Conservation (phyloP, 2,113 vertebrate species). For the Columba livia region DNA sequence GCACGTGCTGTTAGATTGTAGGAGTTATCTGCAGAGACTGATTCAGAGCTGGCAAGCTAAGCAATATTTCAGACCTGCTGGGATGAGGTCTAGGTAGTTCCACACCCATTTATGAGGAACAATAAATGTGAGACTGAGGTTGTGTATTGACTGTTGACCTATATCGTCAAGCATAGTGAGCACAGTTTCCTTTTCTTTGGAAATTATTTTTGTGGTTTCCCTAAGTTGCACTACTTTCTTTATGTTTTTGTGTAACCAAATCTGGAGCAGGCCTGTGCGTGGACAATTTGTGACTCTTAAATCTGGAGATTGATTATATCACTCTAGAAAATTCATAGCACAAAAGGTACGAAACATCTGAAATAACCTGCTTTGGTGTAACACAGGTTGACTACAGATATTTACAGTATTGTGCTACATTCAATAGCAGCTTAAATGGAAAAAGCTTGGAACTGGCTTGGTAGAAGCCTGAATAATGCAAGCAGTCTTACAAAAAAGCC, state of each 20-base stretch:
- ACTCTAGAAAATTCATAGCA: neutral
- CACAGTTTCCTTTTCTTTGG: conserved; percentile 20
- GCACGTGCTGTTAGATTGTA: neutral
- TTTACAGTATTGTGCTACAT: neutral
- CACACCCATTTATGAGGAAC: neutral
- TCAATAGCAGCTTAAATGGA: neutral
- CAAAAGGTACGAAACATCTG: neutral
- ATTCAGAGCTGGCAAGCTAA: neutral
- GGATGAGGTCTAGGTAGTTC: neutral
- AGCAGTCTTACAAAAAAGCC: neutral
- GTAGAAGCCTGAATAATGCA: neutral
- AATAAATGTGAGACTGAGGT: neutral
- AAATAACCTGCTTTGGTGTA: neutral
- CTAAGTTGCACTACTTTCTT: neutral
- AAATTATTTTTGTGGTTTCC: neutral
- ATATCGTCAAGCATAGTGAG: neutral
- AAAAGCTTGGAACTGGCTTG: neutral
- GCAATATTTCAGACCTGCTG: conserved; percentile 16
- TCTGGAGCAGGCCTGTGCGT: neutral
- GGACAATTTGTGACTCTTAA: neutral
- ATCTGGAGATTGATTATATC: neutral
- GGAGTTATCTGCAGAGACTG: conserved; percentile 23
- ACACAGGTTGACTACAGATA: neutral
- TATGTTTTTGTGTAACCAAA: neutral
- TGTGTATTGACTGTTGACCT: conserved; percentile 11